Evolutionary conservation across 2,888 invertebrate genomes (phyloP).

Genomic region (Electrophaes corylata): DNA sequence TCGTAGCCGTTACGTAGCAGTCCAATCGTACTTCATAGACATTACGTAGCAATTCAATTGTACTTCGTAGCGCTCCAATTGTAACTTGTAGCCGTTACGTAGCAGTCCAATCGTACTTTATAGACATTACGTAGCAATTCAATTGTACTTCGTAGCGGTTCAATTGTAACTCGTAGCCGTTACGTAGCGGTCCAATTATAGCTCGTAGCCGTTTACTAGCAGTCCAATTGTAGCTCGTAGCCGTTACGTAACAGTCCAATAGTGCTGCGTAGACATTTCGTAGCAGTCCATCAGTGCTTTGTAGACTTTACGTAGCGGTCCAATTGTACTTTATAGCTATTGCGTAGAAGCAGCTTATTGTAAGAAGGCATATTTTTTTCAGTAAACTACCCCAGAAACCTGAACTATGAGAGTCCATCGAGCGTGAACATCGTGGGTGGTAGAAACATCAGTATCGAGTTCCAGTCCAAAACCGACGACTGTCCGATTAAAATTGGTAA

Average conservation of each 20-base stretch:
- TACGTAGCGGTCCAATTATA: too few species aligned
- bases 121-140: not conserved
- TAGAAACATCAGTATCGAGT: constrained; percentile 61
- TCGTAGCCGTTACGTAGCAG: not conserved
- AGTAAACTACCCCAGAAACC: constrained; percentile 83
- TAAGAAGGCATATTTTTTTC: constrained; percentile 31
- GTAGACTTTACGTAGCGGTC: too few species aligned
- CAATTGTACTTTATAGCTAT: too few species aligned
- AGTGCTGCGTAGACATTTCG: not conserved
- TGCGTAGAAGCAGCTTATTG: too few species aligned
- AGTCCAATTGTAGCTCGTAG: too few species aligned
- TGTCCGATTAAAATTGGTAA: constrained; percentile 62
- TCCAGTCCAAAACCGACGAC: constrained; percentile 55
- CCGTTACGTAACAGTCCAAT: too few species aligned
- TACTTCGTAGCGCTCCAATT: not conserved
- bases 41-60: too few species aligned
- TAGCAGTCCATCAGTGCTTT: too few species aligned
- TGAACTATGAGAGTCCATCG: constrained; percentile 78
- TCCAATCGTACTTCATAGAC: not conserved
- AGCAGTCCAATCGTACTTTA: not conserved
- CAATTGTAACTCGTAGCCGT: not conserved
- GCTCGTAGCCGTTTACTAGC: too few species aligned
- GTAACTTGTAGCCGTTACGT: not conserved
- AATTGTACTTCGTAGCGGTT: not conserved
- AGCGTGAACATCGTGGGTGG: constrained; percentile 73